Percentiles rank a stretch among this genome's conserved stretches.
Evolutionary conservation across 2,888 invertebrate genomes (phyloP).

Genomic region (Lacanobia wlatinum): DNA sequence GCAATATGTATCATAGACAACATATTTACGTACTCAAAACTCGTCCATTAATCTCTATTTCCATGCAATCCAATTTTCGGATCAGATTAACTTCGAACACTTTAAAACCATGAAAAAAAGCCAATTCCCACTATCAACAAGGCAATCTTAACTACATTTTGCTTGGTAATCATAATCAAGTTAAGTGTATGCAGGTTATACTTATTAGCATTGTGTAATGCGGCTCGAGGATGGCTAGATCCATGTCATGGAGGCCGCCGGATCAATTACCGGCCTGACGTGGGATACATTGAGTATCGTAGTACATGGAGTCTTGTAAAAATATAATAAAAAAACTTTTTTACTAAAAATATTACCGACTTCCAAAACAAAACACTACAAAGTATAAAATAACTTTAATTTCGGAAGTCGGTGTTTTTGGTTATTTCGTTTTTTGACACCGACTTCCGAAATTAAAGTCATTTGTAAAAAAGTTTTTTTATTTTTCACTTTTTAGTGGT

Average conservation of each 20-base stretch:
- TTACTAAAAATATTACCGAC: too few relatives aligned
- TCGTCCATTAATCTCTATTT: neutral
- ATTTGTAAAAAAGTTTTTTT: too few relatives aligned
- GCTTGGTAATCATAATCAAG: constrained; percentile 9
- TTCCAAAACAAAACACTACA: too few relatives aligned
- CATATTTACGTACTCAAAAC: neutral
- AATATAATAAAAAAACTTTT: too few relatives aligned
- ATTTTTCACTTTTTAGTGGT: too few relatives aligned
- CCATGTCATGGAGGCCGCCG: neutral
- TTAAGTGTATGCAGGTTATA: neutral
- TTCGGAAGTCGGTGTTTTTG: too few relatives aligned
- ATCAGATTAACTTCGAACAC: neutral
- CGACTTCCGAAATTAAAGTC: too few relatives aligned
- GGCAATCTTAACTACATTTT: constrained; percentile 15
- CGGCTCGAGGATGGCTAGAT: constrained; percentile 17
- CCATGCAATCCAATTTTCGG: neutral
- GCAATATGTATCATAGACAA: too few relatives aligned
- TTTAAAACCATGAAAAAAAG: neutral
- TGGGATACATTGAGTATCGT: constrained; percentile 5
- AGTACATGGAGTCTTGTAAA: neutral
- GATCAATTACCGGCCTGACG: constrained; percentile 28
- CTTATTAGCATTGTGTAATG: constrained; percentile 16
- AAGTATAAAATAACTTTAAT: too few relatives aligned
- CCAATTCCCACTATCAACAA: neutral
- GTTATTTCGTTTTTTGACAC: too few relatives aligned